Evolutionary conservation across 2,797 vertebrate species (phyloP), one percentile per base, ranked within the genome.

Genomic region (Poeciliopsis infans): DNA sequence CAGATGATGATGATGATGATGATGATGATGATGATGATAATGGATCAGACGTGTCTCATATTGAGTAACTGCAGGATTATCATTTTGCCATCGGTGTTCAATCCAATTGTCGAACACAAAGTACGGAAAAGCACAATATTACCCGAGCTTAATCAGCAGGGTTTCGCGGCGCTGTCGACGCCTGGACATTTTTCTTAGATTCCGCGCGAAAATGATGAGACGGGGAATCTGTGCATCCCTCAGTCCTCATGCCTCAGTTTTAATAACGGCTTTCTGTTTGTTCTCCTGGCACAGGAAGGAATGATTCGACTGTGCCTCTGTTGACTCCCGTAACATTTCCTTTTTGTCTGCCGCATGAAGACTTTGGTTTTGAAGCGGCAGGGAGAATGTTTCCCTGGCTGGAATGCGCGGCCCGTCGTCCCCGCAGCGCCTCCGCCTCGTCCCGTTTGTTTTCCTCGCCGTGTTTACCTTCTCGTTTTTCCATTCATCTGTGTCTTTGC

Each of bases 261-360:
- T 88, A 89, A 93, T 87, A 87, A 90, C 79, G 79, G 82, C 16
- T 90, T 86, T 88, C 83, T 91, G 85, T 93, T 91, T 88, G 87
- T 91, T 92, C 88, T 83, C 81, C 75, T 79, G 83, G 77, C 83
- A 80, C 85, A 57, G 51, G 68, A 84, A 88, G 78, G 72, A 89
- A 81, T 77, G 78, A 78, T 90, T 90, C 90, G 83, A 83, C 74
- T 23, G 57, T 59, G 80, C 77, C 80, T 90, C 91, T 92, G 88
- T 90, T 91, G 77, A 79, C 84, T 92, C 75, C 69, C 8, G 59
- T 86, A 79, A 77, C 36, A 71, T 86, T 93, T 89, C 87, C 84
- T 85, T 80, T 80, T 80, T 61, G 75, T 83, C 82, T 76, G 77
- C 75, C 69, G 46, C 10, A 70, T 70, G 72, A 73, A 85, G 80